phyloP scores from a whole-genome alignment of 2,888 invertebrate genomes.

The Tenthredo distinguenda region DNA sequence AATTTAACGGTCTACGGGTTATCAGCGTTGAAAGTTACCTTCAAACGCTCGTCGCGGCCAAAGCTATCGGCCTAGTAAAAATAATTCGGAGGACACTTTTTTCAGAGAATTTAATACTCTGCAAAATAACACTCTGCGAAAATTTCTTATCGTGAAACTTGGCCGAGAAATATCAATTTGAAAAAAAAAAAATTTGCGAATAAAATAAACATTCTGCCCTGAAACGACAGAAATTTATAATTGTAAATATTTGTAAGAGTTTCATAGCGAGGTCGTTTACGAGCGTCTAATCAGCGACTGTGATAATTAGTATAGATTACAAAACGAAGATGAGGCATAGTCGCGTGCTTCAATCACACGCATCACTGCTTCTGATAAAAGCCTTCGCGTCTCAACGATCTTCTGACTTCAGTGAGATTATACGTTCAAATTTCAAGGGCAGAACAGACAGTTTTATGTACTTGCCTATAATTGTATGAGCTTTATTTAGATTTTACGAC shows the following conservation, averaged over 20 bases:
- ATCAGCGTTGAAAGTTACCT: background rate
- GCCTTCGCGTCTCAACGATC: background rate
- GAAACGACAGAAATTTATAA: background rate
- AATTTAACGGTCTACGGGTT: background rate
- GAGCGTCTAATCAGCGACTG: slow-evolving; percentile 12
- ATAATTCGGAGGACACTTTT: background rate
- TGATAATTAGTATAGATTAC: slow-evolving; percentile 8
- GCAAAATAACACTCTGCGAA: background rate
- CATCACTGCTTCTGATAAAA: background rate
- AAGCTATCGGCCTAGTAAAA: background rate
- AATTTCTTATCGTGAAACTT: background rate
- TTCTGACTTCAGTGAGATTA: background rate
- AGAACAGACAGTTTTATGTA: background rate
- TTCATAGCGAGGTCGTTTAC: background rate
- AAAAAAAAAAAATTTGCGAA: background rate
- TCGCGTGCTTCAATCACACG: background rate
- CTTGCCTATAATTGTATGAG: background rate
- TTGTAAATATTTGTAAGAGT: background rate
- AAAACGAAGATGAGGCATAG: background rate
- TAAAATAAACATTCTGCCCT: too few relatives aligned
- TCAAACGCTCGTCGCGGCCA: background rate
- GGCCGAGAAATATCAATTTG: background rate
- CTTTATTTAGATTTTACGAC: slow-evolving; percentile 19
- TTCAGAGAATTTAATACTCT: background rate
- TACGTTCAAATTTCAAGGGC: slow-evolving; percentile 13